A percentile compares a stretch with the other conserved stretches of the same genome.
Evolutionary conservation across 2,888 invertebrate species (phyloP).

Genomic region (Sphaerophoria rueppellii): DNA sequence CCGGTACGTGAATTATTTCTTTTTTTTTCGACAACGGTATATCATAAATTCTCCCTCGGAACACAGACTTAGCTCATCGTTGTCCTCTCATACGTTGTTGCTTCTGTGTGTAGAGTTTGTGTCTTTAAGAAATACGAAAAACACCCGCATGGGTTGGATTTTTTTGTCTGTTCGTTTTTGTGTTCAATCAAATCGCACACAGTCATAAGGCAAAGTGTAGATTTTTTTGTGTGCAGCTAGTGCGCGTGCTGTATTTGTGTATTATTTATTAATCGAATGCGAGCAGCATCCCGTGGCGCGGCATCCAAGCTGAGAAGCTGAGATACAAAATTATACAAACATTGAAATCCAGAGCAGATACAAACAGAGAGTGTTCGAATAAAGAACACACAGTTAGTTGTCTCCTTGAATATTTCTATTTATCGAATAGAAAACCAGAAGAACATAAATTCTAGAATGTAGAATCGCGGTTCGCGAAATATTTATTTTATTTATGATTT

Average conservation of each 20-base stretch:
- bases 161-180: background rate
- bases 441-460: slow-evolving; percentile 46
- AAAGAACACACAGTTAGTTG: slow-evolving; percentile 51
- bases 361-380: slow-evolving; percentile 67
- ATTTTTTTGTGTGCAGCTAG: slow-evolving; percentile 33
- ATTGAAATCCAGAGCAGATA: slow-evolving; percentile 57
- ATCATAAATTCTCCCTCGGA: slow-evolving; percentile 52
- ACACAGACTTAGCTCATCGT: slow-evolving; percentile 24
- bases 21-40: background rate
- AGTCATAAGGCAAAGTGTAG: slow-evolving; percentile 13
- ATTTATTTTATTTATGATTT: slow-evolving; percentile 19
- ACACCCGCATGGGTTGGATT: slow-evolving; percentile 60
- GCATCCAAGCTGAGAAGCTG: background rate
- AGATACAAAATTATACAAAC: slow-evolving; percentile 51
- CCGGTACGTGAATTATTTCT: background rate
- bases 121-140: slow-evolving; percentile 33
- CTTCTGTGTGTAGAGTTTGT: slow-evolving; percentile 41
- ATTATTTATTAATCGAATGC: slow-evolving; percentile 47
- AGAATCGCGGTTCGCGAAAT: slow-evolving; percentile 59
- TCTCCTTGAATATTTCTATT: slow-evolving; percentile 62
- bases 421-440: slow-evolving; percentile 34
- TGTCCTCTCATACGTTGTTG: slow-evolving; percentile 1
- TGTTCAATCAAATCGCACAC: slow-evolving; percentile 27
- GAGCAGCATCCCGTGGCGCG: slow-evolving; percentile 57
- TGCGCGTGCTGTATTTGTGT: slow-evolving; percentile 63